A percentile compares a stretch with the other conserved stretches of the same genome.
Conservation (phyloP, 2,113 vertebrate species). For the Oenanthe melanoleuca region DNA sequence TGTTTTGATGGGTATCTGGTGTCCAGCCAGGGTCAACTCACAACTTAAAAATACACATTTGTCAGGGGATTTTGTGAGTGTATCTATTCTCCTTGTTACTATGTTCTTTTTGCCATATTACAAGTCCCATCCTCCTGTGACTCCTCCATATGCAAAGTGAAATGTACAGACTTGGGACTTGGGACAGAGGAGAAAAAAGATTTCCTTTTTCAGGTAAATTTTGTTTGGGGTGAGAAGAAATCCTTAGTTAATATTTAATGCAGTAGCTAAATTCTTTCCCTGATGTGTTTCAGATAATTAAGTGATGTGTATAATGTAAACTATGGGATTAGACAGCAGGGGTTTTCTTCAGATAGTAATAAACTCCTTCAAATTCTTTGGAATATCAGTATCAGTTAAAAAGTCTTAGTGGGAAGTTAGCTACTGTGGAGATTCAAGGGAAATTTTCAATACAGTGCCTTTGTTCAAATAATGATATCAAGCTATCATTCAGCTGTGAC, state of each 20-base stretch:
- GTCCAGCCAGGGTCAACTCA: not conserved
- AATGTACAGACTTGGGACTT: not conserved
- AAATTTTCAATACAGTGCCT: not conserved
- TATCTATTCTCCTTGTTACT: not conserved
- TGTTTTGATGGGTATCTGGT: not conserved
- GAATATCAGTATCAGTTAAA: constrained; percentile 12
- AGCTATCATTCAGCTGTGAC: not conserved
- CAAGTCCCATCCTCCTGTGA: not conserved
- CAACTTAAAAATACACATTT: not conserved
- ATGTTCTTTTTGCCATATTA: not conserved
- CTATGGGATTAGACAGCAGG: constrained; percentile 26
- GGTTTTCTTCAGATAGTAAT: constrained; percentile 6
- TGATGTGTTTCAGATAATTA: constrained; percentile 19
- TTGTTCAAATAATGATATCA: not conserved
- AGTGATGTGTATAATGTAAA: not conserved
- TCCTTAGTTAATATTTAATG: not conserved
- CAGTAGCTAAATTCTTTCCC: not conserved
- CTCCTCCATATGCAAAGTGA: not conserved
- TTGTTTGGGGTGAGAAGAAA: not conserved
- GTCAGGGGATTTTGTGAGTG: not conserved
- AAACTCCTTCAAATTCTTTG: constrained; percentile 7
- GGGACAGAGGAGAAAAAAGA: not conserved
- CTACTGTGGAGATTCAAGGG: not conserved
- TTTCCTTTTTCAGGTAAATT: not conserved
- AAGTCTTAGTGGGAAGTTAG: not conserved